phyloP scores from a whole-genome alignment of 2,888 invertebrate species.

The Drosophila multiciliata region DNA sequence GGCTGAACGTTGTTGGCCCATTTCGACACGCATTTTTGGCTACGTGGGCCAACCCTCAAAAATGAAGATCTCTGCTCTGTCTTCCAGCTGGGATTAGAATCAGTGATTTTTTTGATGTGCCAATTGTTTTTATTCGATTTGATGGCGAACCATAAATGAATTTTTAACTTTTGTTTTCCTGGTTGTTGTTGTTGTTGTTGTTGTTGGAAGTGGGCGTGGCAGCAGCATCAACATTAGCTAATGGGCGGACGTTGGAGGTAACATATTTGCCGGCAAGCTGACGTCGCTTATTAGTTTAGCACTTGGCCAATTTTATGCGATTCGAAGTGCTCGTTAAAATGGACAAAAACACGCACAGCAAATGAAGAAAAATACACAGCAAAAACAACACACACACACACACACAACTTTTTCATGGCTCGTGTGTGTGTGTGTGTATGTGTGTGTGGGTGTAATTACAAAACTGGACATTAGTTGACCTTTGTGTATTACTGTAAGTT shows the following conservation, averaged over 20 bases:
- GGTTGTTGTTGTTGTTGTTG: conserved; percentile 39
- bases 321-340: conserved; percentile 56
- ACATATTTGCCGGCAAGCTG: conserved; percentile 48
- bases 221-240: not conserved
- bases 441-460: conserved; percentile 25
- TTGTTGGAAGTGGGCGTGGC: conserved; percentile 10
- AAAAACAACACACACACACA: not conserved
- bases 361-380: conserved; percentile 17
- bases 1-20: conserved; percentile 49
- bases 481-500: conserved; percentile 5
- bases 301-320: conserved; percentile 59
- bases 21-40: conserved; percentile 48
- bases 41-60: conserved; percentile 38
- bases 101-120: conserved; percentile 74
- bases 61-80: conserved; percentile 67
- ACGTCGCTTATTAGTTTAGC: conserved; percentile 67
- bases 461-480: conserved; percentile 50
- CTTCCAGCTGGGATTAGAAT: conserved; percentile 2
- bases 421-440: conserved; percentile 5
- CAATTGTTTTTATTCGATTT: conserved; percentile 83
- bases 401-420: conserved; percentile 44
- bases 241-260: conserved; percentile 8
- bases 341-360: conserved; percentile 19
- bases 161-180: conserved; percentile 71
- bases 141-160: conserved; percentile 79